Conservation (phyloP, 2,797 vertebrate genomes). For the Calcarius lapponicus region DNA sequence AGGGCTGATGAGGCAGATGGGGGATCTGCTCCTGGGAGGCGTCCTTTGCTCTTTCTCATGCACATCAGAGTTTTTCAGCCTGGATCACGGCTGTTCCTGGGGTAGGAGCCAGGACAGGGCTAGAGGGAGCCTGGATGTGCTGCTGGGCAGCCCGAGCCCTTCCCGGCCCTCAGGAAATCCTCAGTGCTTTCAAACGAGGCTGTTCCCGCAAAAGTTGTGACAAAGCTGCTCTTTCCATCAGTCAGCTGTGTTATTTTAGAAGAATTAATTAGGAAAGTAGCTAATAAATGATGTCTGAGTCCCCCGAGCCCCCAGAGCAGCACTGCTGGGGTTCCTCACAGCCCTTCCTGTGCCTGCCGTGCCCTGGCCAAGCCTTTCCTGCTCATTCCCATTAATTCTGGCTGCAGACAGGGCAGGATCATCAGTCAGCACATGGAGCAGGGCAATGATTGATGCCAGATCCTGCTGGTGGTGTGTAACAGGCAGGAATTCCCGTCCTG, state of each 20-base stretch:
- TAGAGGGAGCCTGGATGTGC: background rate
- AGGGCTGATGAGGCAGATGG: background rate
- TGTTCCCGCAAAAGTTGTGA: slow-evolving; percentile 6
- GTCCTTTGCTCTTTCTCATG: accelerated
- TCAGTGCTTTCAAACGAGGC: background rate
- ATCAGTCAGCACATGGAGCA: background rate
- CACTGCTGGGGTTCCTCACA: background rate
- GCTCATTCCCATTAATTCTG: background rate
- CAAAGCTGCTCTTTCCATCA: slow-evolving; percentile 28
- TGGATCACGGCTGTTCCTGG: accelerated
- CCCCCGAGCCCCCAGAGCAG: background rate
- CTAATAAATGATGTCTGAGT: background rate
- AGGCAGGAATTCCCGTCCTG: background rate
- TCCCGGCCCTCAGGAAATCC: background rate
- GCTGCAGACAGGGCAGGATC: background rate
- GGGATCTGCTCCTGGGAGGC: background rate
- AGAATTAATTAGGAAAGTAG: slow-evolving; percentile 18
- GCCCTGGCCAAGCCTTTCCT: background rate
- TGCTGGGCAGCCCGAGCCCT: background rate
- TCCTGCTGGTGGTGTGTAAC: background rate
- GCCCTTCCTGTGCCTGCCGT: background rate
- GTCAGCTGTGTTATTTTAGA: background rate
- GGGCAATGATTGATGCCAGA: background rate
- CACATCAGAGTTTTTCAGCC: background rate
- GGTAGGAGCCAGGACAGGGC: background rate